A percentile compares a stretch with the other conserved stretches of the same genome.
These are phyloP conservation scores for Alviniconcha marisindica DNA, from an alignment of 1,140 invertebrate genomes.

Conservation along the genomic window DNA sequence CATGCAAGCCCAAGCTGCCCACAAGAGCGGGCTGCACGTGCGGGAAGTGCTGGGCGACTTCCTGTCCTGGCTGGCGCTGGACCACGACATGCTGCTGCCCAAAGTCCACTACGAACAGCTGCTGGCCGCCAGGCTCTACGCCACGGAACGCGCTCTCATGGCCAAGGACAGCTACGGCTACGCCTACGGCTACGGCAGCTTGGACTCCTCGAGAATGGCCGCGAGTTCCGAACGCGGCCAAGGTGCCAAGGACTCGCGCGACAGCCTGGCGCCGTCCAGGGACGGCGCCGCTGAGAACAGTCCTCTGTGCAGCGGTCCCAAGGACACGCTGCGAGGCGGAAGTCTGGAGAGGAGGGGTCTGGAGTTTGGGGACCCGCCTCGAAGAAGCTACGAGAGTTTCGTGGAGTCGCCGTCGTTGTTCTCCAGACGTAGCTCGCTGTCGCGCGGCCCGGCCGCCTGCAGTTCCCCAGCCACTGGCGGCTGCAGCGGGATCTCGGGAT, in stretches of 20 bases:
- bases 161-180: too few relatives aligned
- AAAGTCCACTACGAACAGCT: not conserved
- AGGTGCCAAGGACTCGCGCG: not conserved
- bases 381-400: not conserved
- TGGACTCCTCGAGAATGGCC: not conserved
- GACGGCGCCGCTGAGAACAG: not conserved
- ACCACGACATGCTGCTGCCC: constrained; percentile 40
- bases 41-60: constrained; percentile 53
- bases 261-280: not conserved
- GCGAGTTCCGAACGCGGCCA: not conserved
- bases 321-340: too few relatives aligned
- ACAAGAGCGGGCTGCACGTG: constrained; percentile 40
- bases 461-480: too few relatives aligned
- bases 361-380: too few relatives aligned
- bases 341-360: too few relatives aligned
- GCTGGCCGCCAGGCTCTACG: not conserved
- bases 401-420: too few relatives aligned
- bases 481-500: too few relatives aligned
- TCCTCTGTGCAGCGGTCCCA: too few relatives aligned
- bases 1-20: not conserved
- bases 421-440: too few relatives aligned
- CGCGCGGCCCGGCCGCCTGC: too few relatives aligned
- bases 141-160: not conserved
- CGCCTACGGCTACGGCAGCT: not conserved
- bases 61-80: constrained; percentile 52